Conservation (phyloP, 2,888 invertebrate species). For the Nymphalis c-album region DNA sequence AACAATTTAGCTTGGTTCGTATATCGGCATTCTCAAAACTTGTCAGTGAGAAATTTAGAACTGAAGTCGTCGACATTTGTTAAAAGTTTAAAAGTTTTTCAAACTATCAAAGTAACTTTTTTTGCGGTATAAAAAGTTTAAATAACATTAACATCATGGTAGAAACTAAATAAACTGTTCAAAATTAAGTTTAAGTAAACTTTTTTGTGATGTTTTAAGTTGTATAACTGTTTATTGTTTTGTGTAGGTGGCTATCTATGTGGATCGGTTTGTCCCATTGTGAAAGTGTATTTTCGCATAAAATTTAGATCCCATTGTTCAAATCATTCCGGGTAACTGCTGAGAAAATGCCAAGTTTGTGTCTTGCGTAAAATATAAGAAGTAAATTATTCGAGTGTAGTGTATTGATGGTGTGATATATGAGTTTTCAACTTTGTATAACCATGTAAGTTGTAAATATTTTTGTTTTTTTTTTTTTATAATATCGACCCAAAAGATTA, state of each 20-base stretch:
- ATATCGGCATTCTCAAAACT: conserved; percentile 48
- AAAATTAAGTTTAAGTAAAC: conserved; percentile 40
- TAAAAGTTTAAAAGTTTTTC: conserved; percentile 64
- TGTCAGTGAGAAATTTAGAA: conserved; percentile 59
- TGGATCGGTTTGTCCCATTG: conserved; percentile 65
- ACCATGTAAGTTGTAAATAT: conserved; percentile 32
- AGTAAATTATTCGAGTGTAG: conserved; percentile 46
- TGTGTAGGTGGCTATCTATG: conserved; percentile 75
- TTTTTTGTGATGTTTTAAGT: conserved; percentile 52
- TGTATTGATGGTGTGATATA: conserved; percentile 47
- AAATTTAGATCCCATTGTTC: conserved; percentile 79
- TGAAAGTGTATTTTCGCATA: conserved; percentile 80
- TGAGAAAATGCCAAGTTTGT: conserved; percentile 62
- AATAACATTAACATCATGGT: conserved; percentile 9
- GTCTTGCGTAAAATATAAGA: conserved; percentile 58
- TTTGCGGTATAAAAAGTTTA: conserved; percentile 28
- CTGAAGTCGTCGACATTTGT: conserved; percentile 65
- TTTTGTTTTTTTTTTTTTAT: conserved; percentile 20
- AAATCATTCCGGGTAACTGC: conserved; percentile 68
- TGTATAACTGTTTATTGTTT: conserved; percentile 74
- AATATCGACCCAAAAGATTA: not conserved
- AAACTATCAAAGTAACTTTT: conserved; percentile 51
- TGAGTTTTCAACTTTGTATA: conserved; percentile 32
- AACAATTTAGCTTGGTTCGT: conserved; percentile 23
- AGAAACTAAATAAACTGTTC: conserved; percentile 10